phyloP scores from a whole-genome alignment of 2,113 vertebrate species.

The Taxidea taxus region DNA sequence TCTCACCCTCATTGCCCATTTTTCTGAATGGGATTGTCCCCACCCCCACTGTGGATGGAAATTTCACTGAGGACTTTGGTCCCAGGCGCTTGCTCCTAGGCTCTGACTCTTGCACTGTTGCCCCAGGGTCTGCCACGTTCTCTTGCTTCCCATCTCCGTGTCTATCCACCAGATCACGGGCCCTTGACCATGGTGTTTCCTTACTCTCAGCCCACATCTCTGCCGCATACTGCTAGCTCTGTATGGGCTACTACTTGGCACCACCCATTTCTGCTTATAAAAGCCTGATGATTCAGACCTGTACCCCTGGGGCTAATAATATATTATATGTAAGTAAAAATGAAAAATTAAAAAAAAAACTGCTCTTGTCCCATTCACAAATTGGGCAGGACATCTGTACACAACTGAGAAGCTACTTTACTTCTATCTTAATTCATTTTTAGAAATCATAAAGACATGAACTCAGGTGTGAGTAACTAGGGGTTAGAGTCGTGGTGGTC shows the following conservation, averaged over 20 bases:
- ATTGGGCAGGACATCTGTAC: background rate
- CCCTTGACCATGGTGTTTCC: too few species aligned
- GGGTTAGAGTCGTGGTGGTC: background rate
- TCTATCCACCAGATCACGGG: background rate
- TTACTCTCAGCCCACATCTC: background rate
- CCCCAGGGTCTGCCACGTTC: background rate
- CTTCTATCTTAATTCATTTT: background rate
- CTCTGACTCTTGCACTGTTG: background rate
- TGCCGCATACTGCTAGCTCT: background rate
- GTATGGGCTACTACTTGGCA: background rate
- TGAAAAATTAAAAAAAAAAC: background rate
- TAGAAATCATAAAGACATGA: background rate
- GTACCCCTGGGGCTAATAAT: too few species aligned
- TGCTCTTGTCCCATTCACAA: background rate
- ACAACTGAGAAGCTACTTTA: background rate
- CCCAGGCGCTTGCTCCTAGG: background rate
- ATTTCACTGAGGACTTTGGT: background rate
- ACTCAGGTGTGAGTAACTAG: background rate
- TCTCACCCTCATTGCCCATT: background rate
- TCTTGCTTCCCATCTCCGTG: background rate
- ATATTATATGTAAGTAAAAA: too few species aligned
- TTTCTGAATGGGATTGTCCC: background rate
- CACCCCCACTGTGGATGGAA: accelerated
- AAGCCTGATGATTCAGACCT: background rate
- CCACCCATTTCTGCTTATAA: background rate